phyloP scores from a whole-genome alignment of 1,140 invertebrate species.

The Euborellia annulipes region DNA sequence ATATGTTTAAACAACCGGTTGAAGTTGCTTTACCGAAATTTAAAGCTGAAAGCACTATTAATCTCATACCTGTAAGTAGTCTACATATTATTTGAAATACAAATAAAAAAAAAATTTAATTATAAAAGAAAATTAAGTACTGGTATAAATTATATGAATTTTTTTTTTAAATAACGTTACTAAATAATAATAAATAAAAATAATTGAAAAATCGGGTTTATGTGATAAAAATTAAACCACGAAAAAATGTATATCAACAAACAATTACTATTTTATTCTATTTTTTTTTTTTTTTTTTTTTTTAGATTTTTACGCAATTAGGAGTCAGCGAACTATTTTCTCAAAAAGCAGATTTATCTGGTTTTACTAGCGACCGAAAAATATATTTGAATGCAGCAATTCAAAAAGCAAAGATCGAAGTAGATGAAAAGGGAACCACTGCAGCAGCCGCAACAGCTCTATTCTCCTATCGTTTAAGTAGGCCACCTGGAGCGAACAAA shows the following conservation, averaged over 20 bases:
- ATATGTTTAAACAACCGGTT: constrained; percentile 44
- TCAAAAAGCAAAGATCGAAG: constrained; percentile 63
- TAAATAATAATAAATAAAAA: no score
- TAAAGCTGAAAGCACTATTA: constrained; percentile 51
- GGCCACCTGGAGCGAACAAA: no score
- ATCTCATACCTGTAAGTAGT: constrained; percentile 37
- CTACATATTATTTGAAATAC: no score
- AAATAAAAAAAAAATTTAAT: no score
- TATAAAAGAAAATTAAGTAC: no score
- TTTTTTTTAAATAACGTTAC: no score
- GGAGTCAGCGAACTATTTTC: constrained; percentile 51
- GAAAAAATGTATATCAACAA: not conserved
- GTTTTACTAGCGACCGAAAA: constrained; percentile 32
- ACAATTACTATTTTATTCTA: constrained; percentile 1
- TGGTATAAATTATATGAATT: no score
- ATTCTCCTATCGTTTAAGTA: constrained; percentile 64
- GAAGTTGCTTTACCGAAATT: constrained; percentile 72
- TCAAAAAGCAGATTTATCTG: constrained; percentile 41
- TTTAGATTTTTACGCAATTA: constrained; percentile 40
- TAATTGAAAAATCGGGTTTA: no score
- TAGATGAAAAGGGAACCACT: constrained; percentile 65
- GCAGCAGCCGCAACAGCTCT: constrained; percentile 63
- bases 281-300: not conserved
- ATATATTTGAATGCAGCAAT: constrained; percentile 47
- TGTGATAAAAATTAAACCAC: not conserved